A percentile compares a stretch with the other conserved stretches of the same genome.
Conservation (phyloP, 2,113 vertebrate species). For the Halcyon senegalensis region DNA sequence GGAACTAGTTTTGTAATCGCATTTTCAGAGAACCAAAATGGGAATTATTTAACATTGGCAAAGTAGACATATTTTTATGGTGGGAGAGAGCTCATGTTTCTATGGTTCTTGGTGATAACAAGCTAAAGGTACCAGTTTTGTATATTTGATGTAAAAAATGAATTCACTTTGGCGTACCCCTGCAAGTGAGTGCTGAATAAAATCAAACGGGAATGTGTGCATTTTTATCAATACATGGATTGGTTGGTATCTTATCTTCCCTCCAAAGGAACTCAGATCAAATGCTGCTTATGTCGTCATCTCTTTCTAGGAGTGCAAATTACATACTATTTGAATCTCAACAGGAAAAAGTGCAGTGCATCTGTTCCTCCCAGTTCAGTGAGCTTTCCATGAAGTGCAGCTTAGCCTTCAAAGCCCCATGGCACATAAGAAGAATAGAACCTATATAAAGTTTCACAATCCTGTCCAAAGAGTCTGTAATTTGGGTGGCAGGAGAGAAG, state of each 20-base stretch:
- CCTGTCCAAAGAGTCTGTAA: neutral
- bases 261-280: neutral
- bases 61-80: neutral
- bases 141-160: neutral
- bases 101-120: neutral
- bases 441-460: neutral
- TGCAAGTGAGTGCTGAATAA: neutral
- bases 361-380: neutral
- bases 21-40: neutral
- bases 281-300: neutral
- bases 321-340: neutral
- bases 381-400: neutral
- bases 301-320: neutral
- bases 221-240: neutral
- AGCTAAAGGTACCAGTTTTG: neutral
- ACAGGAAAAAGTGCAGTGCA: neutral
- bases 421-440: neutral
- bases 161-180: neutral
- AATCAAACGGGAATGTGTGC: neutral
- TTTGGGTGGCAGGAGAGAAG: neutral
- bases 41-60: neutral
- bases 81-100: neutral
- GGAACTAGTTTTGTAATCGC: neutral
- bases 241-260: neutral
- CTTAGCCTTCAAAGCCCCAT: neutral